phyloP scores from a whole-genome alignment of 2,888 invertebrate genomes.

The Cryptocheilus praepositus region DNA sequence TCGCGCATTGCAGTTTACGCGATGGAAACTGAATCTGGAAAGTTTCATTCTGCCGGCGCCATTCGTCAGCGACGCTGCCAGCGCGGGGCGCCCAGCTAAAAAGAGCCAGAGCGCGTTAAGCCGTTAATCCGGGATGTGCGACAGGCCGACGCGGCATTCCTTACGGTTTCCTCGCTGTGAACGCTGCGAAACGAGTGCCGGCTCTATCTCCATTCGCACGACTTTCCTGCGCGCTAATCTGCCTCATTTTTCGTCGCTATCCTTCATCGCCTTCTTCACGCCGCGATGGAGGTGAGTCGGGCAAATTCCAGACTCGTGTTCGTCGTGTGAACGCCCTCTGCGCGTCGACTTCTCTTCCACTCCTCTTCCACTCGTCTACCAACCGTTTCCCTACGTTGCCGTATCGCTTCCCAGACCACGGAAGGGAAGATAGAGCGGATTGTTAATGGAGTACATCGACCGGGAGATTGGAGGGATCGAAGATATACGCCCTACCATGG shows the following conservation, averaged over 20 bases:
- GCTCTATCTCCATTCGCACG: conserved; percentile 21
- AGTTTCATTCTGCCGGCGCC: no score
- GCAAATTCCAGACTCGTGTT: no score
- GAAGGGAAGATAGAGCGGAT: conserved; percentile 7
- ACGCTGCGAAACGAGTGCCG: not conserved
- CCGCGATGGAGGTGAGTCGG: no score
- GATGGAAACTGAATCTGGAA: no score
- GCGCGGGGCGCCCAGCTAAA: no score
- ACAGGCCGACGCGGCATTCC: not conserved
- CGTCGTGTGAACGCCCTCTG: no score
- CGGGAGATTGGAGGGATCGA: conserved; percentile 10
- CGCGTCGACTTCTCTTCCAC: not conserved
- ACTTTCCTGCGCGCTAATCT: conserved; percentile 11
- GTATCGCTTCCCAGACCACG: not conserved
- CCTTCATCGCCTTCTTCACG: conserved; percentile 6
- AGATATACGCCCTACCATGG: conserved; percentile 21
- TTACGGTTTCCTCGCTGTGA: no score
- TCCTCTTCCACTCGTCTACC: no score
- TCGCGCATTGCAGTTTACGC: no score
- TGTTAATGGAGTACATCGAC: conserved; percentile 30
- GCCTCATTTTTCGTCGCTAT: conserved; percentile 16
- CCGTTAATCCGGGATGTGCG: conserved; percentile 1
- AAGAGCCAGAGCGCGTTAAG: not conserved
- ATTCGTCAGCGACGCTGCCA: no score
- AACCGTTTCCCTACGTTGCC: no score